Conservation (phyloP, 2,797 vertebrate species). For the Pampus argenteus region DNA sequence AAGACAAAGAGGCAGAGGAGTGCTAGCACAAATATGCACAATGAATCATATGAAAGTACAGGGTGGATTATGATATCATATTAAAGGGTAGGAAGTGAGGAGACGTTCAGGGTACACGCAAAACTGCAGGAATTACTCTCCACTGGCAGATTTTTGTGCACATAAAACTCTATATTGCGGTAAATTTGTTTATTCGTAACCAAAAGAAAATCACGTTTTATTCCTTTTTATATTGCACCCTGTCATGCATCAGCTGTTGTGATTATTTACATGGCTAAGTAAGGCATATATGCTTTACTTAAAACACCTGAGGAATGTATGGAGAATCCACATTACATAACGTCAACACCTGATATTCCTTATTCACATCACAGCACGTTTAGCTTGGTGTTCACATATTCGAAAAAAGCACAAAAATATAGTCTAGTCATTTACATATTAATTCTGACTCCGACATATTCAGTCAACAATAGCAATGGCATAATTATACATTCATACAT, state of each 20-base stretch:
- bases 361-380: slow-evolving; percentile 29
- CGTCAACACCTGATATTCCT: slow-evolving; percentile 26
- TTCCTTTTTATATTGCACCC: slow-evolving; percentile 9
- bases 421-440: slow-evolving; percentile 18
- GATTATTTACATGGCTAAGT: slow-evolving; percentile 15
- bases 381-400: too few relatives aligned
- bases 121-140: not conserved
- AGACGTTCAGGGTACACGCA: not conserved
- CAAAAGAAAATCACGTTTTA: slow-evolving; percentile 1
- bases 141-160: not conserved
- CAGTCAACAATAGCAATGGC: not conserved
- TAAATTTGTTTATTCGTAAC: not conserved
- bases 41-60: slow-evolving; percentile 23
- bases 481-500: not conserved
- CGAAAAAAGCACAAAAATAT: too few relatives aligned
- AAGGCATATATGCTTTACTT: slow-evolving; percentile 6
- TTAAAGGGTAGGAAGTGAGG: slow-evolving; percentile 8
- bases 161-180: not conserved
- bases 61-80: slow-evolving; percentile 20
- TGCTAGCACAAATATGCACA: slow-evolving; percentile 26
- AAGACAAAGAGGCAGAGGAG: slow-evolving; percentile 10
- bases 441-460: slow-evolving; percentile 16
- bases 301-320: slow-evolving; percentile 11
- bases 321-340: slow-evolving; percentile 36
- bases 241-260: slow-evolving; percentile 15